Conservation (phyloP, 2,888 invertebrate species). For the Drosophila anomalata region DNA sequence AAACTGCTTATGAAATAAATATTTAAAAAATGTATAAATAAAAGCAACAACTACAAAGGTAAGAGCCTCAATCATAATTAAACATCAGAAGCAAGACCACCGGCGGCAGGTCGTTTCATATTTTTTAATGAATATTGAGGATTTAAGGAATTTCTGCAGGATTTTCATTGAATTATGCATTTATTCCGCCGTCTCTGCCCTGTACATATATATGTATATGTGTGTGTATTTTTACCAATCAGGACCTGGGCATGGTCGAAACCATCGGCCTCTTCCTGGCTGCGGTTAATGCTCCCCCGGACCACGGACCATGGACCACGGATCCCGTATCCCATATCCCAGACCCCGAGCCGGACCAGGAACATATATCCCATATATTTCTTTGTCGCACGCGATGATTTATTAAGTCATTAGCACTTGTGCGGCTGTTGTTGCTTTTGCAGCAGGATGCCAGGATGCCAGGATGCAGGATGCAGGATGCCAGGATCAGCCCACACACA, state of each 20-base stretch:
- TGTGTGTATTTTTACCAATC: slow-evolving; percentile 21
- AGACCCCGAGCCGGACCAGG: slow-evolving; percentile 20
- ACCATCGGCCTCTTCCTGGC: slow-evolving; percentile 46
- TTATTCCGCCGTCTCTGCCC: slow-evolving; percentile 60
- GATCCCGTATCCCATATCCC: background rate
- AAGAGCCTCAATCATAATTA: background rate
- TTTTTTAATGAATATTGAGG: slow-evolving; percentile 84
- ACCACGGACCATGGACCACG: background rate
- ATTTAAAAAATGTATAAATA: background rate
- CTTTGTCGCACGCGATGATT: slow-evolving; percentile 81
- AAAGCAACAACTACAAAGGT: slow-evolving; percentile 1
- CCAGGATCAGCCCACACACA: slow-evolving; percentile 15
- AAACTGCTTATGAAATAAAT: background rate
- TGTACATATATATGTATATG: background rate
- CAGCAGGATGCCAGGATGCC: slow-evolving; percentile 11
- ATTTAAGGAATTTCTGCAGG: slow-evolving; percentile 83
- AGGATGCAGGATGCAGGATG: slow-evolving; percentile 12
- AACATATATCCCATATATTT: slow-evolving; percentile 69
- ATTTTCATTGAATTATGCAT: slow-evolving; percentile 84
- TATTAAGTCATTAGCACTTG: slow-evolving; percentile 83
- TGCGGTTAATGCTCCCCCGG: slow-evolving; percentile 34
- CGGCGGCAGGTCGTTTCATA: slow-evolving; percentile 57
- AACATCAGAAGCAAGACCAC: slow-evolving; percentile 19
- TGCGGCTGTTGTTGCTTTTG: slow-evolving; percentile 69
- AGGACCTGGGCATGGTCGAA: slow-evolving; percentile 22